These are phyloP conservation scores for Oxygymnocypris stewartii DNA, from an alignment of 2,113 vertebrate genomes.

Conservation along the genomic window DNA sequence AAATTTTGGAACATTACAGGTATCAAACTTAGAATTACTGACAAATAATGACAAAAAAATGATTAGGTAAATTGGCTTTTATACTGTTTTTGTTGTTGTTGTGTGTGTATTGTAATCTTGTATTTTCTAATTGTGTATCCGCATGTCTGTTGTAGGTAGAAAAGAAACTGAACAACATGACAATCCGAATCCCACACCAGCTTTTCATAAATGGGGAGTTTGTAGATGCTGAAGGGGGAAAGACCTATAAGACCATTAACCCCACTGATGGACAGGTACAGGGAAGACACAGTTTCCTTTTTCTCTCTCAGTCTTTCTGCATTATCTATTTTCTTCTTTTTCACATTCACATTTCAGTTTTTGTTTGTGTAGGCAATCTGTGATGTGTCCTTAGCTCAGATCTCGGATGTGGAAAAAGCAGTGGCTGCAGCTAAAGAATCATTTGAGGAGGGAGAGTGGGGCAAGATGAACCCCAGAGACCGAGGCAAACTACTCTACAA, in stretches of 20 bases:
- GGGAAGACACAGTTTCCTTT: background rate
- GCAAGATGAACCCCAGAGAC: slow-evolving; percentile 82
- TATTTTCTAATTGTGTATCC: background rate
- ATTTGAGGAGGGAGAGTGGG: slow-evolving; percentile 81
- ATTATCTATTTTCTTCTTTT: slow-evolving; percentile 28
- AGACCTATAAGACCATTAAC: slow-evolving; percentile 80
- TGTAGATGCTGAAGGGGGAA: slow-evolving; percentile 77
- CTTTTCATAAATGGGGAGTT: slow-evolving; percentile 81
- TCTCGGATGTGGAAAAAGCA: slow-evolving; percentile 77
- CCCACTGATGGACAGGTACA: slow-evolving; percentile 71
- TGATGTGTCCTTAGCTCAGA: slow-evolving; percentile 78
- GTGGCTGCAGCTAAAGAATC: slow-evolving; percentile 78
- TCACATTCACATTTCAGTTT: background rate
- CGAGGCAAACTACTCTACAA: slow-evolving; percentile 77
- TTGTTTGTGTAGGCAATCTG: slow-evolving; percentile 72
- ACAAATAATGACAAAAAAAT: background rate
- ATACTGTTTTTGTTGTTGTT: background rate
- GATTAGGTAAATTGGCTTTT: background rate
- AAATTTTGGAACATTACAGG: background rate
- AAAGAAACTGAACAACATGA: slow-evolving; percentile 77
- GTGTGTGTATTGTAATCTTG: background rate
- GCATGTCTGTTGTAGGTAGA: slow-evolving; percentile 68
- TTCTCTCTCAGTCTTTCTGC: background rate
- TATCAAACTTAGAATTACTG: background rate
- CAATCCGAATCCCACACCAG: slow-evolving; percentile 78